Evolutionary conservation across 2,113 vertebrate species (phyloP).

Genomic region (Gambusia holbrooki): DNA sequence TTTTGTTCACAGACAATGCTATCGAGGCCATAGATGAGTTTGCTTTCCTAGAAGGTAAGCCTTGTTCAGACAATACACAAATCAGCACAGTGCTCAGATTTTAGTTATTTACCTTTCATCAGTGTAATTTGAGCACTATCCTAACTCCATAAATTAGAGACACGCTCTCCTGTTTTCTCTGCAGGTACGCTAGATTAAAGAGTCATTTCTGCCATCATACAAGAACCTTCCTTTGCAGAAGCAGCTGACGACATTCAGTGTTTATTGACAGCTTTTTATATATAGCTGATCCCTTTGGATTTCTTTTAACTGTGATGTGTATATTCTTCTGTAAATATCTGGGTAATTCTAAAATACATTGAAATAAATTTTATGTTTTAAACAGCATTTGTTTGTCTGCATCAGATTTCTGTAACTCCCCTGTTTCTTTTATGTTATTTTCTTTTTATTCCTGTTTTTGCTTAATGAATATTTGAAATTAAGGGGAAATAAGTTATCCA

Average conservation of each 20-base stretch:
- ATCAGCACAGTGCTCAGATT: background rate
- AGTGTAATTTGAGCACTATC: too few relatives aligned
- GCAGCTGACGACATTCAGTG: slow-evolving; percentile 12
- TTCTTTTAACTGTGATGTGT: slow-evolving; percentile 49
- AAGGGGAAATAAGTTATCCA: background rate
- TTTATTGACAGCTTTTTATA: slow-evolving; percentile 56
- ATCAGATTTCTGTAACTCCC: background rate
- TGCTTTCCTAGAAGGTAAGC: slow-evolving; percentile 94
- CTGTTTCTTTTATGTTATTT: background rate
- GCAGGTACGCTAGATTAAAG: slow-evolving; percentile 70
- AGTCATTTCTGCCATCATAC: slow-evolving; percentile 5
- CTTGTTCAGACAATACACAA: background rate
- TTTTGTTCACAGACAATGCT: slow-evolving; percentile 86
- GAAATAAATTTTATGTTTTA: slow-evolving; percentile 61
- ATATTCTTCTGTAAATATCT: slow-evolving; percentile 73
- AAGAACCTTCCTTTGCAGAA: slow-evolving; percentile 8
- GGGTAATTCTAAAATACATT: slow-evolving; percentile 44
- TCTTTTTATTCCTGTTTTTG: background rate
- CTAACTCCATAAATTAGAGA: background rate
- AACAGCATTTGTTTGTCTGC: background rate
- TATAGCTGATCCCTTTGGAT: slow-evolving; percentile 8
- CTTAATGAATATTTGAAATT: background rate
- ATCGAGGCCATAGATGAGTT: slow-evolving; percentile 96
- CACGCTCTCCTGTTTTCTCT: slow-evolving; percentile 16
- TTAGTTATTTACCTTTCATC: background rate